phyloP scores from a whole-genome alignment of 2,888 invertebrate species.

The Phalera bucephala region DNA sequence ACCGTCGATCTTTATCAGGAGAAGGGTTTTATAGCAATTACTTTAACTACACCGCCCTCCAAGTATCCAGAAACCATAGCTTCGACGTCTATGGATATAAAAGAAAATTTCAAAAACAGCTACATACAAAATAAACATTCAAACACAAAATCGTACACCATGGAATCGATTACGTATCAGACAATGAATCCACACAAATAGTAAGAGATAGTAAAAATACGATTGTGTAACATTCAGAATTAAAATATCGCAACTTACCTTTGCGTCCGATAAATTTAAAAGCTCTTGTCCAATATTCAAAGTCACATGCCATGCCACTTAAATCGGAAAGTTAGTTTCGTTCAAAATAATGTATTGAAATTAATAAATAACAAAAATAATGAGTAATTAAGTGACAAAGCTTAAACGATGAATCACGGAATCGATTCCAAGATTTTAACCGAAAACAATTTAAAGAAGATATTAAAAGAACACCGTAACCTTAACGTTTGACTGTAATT shows the following conservation, averaged over 20 bases:
- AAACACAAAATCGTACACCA: slow-evolving; percentile 48
- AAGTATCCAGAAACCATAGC: slow-evolving; percentile 63
- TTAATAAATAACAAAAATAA: slow-evolving; percentile 25
- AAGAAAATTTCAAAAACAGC: slow-evolving; percentile 15
- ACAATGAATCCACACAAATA: slow-evolving; percentile 30
- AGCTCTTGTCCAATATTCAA: slow-evolving; percentile 27
- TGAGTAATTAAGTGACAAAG: slow-evolving; percentile 33
- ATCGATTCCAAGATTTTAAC: slow-evolving; percentile 72
- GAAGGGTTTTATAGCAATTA: slow-evolving; percentile 28
- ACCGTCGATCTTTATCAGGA: slow-evolving; percentile 24
- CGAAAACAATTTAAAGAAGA: slow-evolving; percentile 25
- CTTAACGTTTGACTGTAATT: not conserved
- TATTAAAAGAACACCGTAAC: slow-evolving; percentile 22
- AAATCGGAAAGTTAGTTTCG: slow-evolving; percentile 23
- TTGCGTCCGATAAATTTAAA: slow-evolving; percentile 36
- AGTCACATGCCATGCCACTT: slow-evolving; percentile 64
- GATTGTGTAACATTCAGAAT: slow-evolving; percentile 32
- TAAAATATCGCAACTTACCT: slow-evolving; percentile 65
- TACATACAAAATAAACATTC: slow-evolving; percentile 44
- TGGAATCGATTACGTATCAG: slow-evolving; percentile 75
- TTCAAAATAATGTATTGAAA: slow-evolving; percentile 26
- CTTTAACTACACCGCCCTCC: slow-evolving; percentile 65
- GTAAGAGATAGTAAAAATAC: slow-evolving; percentile 27
- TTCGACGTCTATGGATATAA: slow-evolving; percentile 16
- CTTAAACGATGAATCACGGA: slow-evolving; percentile 55